Base-by-base conservation (phyloP, 2,888 invertebrate genomes). In the Lymantria dispar region DNA sequence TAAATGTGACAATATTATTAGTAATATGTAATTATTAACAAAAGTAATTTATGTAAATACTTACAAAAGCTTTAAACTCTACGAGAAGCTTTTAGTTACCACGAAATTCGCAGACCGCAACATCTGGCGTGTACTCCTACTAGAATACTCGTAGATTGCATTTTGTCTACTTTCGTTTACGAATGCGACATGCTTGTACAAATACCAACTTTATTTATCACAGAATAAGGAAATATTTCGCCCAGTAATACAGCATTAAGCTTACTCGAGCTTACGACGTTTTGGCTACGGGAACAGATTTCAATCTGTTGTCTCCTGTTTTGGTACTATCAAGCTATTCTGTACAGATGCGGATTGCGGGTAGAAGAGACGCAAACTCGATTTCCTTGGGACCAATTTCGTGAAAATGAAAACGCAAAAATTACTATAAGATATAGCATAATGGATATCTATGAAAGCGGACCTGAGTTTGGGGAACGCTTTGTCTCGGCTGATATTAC, bases 241-340 rank as follows among this genome's bases (percentile, higher is more conserved):
- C 48, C 14, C 55, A 62, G 45, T 55, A 52, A 41, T n/a, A 10
- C 43, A 42, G 37, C 47, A 55, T 47, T 56, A 65, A 72, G 73
- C 68, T 64, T 64, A 56, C 43, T 52, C 73, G 75, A 69, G 62
- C 68, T 78, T 87, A 68, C 39, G 74, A 74, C 76, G 70, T 85
- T 85, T 72, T 68, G 64, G 65, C 59, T 57, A 59, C 55, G 63
- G 56, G 56, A 56, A 64, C 64, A 69, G 69, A 76, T 78, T 87
- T 83, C 88, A 87, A 89, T 88, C 85, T 87, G 85, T 85, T 85
- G 86, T 87, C 83, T 80, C 81, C 81, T 79, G 79, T 76, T 80
- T 76, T 70, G 64, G 78, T 72, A 70, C 76, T 80, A 87, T 80
- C 76, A 74, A 79, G 84, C 80, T 78, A 81, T 87, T 89, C 70